Conservation (phyloP, 2,888 invertebrate species). For the Athalia circularis region DNA sequence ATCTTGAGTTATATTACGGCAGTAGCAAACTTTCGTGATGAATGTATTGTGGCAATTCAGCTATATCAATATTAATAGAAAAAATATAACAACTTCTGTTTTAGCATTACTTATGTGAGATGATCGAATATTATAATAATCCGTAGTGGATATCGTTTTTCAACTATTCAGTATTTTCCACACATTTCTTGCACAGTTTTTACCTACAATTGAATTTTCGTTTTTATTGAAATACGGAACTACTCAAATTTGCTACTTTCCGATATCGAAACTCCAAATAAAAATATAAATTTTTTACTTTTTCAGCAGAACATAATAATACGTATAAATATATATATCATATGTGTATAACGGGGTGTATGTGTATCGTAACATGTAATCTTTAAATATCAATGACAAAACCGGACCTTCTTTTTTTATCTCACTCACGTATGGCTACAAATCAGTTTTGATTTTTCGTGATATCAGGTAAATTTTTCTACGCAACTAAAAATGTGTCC, state of each 20-base stretch:
- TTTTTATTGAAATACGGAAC: neutral
- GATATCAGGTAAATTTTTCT: conserved; percentile 23
- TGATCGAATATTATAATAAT: too few relatives aligned
- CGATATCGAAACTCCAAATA: conserved; percentile 22
- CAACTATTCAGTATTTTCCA: neutral
- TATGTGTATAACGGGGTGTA: conserved; percentile 51
- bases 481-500: conserved; percentile 58
- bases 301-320: conserved; percentile 58
- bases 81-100: too few relatives aligned
- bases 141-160: neutral
- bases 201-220: neutral
- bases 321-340: conserved; percentile 65
- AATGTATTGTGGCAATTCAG: neutral
- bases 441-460: conserved; percentile 45
- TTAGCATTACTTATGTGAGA: too few relatives aligned
- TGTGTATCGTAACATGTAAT: conserved; percentile 22
- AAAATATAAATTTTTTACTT: conserved; percentile 21
- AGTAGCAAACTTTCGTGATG: conserved; percentile 9
- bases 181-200: neutral
- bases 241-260: conserved; percentile 13
- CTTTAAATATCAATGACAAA: conserved; percentile 33
- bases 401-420: conserved; percentile 40
- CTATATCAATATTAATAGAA: too few relatives aligned
- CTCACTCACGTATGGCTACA: conserved; percentile 46
- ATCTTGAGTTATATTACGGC: conserved; percentile 13